These are phyloP conservation scores for Addax nasomaculatus DNA, from an alignment of 2,113 vertebrate genomes.

Conservation along the genomic window DNA sequence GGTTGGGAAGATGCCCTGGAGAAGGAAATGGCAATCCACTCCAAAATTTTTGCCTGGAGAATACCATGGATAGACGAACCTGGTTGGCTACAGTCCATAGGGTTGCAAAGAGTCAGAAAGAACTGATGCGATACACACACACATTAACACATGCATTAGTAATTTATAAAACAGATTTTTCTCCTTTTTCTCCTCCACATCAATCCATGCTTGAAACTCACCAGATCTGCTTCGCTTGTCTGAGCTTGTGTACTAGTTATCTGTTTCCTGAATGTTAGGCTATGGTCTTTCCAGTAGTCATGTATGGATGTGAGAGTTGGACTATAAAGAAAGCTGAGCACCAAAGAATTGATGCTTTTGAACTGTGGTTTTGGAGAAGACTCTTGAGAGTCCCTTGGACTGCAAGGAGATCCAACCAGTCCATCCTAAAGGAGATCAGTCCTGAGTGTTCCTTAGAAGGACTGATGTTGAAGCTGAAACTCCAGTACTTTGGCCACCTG, in stretches of 20 bases:
- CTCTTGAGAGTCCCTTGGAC: neutral
- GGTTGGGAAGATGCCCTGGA: neutral
- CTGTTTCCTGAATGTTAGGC: neutral
- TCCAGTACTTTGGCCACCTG: neutral
- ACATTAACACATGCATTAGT: neutral
- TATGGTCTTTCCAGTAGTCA: fast-evolving
- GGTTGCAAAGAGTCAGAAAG: neutral
- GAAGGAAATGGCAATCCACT: neutral
- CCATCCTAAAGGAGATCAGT: neutral
- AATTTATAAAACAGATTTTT: neutral
- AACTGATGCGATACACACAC: fast-evolving
- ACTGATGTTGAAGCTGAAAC: neutral
- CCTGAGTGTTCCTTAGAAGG: neutral
- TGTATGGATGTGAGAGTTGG: neutral
- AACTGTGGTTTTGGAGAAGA: neutral
- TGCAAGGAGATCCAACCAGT: neutral
- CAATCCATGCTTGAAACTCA: too few relatives aligned
- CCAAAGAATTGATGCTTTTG: neutral
- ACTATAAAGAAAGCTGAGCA: neutral
- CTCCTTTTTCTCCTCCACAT: neutral
- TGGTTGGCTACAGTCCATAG: neutral
- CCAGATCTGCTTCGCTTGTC: too few relatives aligned
- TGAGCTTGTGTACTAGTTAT: neutral
- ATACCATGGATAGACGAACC: neutral
- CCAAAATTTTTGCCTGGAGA: neutral